Base-by-base conservation (phyloP, 2,797 vertebrate genomes). In the Pelodytes ibericus region DNA sequence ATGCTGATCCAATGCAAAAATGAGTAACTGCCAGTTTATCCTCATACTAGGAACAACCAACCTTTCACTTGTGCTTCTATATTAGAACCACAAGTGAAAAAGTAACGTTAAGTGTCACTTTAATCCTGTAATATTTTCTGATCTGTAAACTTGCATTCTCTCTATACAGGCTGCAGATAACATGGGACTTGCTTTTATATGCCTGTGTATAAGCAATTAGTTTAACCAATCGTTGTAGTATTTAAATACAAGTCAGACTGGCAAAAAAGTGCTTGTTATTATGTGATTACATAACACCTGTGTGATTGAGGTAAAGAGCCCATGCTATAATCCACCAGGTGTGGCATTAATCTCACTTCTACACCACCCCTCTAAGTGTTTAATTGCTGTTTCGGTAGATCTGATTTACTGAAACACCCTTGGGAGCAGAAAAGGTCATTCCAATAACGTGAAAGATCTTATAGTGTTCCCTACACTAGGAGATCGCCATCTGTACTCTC, bases 271-370 rank as follows among this genome's bases (percentile, higher is more conserved):
- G 62, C n/a, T 59, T 66, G 66, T 25, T 41, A 64, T 73, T 26
- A 47, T 31, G 22, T 72, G 39, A 66, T 67, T 77, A 72, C 15
- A 53, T 60, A 33, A 47, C 72, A 71, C 53, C 67, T 71, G 33
- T 41, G n/a, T n/a, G n/a, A n/a, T 25, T 44, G 29, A 63, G 49
- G 41, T 58, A 33, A 56, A 39, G n/a, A 31, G 31, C 61, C 66
- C 57, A 51, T 72, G 41, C 70, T 56, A 51, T 47, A 60, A 58
- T 33, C 62, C 29, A n/a, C 69, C 69, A 39, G 75, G 75, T 77
- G 75, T 77, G 75, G 69, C 69, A 77, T 77, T n/a, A 77, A 77
- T 77, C 75, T 44, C 41, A 25, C 67, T 61, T 30, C 69, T 53
- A 10, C 30, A 72, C 62, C 62, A 60, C 33, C 75, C 75, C 62